Conservation (phyloP, 2,888 invertebrate genomes). For the Ochropacha duplaris region DNA sequence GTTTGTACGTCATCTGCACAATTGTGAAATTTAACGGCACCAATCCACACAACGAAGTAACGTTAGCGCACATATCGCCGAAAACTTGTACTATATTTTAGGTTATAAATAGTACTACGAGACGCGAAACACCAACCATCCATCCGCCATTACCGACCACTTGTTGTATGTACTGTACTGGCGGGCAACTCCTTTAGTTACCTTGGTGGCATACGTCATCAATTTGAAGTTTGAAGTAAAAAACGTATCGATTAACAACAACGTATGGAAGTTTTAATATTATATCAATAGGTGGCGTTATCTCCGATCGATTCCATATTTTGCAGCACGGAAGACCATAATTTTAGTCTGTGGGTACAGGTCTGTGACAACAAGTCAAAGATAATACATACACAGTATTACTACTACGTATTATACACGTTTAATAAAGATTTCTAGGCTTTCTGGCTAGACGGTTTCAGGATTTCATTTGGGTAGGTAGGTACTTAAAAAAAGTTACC, state of each 20-base stretch:
- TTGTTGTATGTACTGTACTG: constrained; percentile 64
- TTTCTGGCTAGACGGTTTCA: too few species aligned
- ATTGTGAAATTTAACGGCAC: constrained; percentile 76
- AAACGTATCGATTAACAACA: constrained; percentile 32
- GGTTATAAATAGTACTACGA: constrained; percentile 83
- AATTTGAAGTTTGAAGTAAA: constrained; percentile 51
- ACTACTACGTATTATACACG: too few species aligned
- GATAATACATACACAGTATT: too few species aligned
- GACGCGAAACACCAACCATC: constrained; percentile 82
- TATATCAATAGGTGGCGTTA: constrained; percentile 55
- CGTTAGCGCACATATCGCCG: constrained; percentile 83
- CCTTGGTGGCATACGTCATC: constrained; percentile 77
- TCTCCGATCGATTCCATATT: constrained; percentile 6
- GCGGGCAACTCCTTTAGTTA: constrained; percentile 37
- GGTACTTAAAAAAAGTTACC: too few species aligned
- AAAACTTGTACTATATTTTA: constrained; percentile 83
- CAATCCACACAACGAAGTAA: constrained; percentile 78
- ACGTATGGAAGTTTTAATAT: constrained; percentile 17
- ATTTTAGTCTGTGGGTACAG: too few species aligned
- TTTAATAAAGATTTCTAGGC: too few species aligned
- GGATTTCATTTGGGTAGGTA: too few species aligned
- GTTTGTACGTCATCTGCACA: constrained; percentile 78
- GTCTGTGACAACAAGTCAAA: too few species aligned
- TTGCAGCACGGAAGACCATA: background rate
- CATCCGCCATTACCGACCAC: constrained; percentile 82